phyloP scores from a whole-genome alignment of 2,113 vertebrate genomes.

The Gymnorhina tibicen region DNA sequence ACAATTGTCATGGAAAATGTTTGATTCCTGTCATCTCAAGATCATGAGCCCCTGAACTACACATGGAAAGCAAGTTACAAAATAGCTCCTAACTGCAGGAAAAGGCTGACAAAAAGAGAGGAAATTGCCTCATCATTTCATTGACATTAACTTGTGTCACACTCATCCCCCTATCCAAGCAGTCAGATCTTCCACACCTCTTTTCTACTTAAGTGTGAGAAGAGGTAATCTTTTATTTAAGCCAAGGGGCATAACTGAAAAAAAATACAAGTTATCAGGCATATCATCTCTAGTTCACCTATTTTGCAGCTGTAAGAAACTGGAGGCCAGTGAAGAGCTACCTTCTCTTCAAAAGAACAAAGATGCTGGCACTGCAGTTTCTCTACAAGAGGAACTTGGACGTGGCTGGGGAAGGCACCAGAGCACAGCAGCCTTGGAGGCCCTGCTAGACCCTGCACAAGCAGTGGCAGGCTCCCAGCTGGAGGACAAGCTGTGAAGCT shows the following conservation, averaged over 20 bases:
- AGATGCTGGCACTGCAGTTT: not conserved
- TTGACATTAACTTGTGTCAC: not conserved
- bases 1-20: not conserved
- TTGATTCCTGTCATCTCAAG: not conserved
- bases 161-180: not conserved
- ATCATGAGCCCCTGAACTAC: not conserved
- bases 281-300: not conserved
- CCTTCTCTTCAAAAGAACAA: not conserved
- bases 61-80: not conserved
- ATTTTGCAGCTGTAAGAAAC: not conserved
- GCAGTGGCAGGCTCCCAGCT: not conserved
- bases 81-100: not conserved
- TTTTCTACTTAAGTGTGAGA: not conserved
- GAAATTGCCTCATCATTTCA: not conserved
- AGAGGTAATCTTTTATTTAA: not conserved
- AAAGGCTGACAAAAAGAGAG: not conserved
- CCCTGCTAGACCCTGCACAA: not conserved
- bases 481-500: not conserved
- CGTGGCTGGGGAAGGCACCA: accelerated
- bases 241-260: not conserved
- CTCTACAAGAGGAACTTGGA: not conserved
- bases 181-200: not conserved
- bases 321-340: not conserved
- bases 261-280: not conserved
- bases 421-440: not conserved